These are phyloP conservation scores for Plagodis pulveraria DNA, from an alignment of 2,888 invertebrate genomes.

Conservation along the genomic window DNA sequence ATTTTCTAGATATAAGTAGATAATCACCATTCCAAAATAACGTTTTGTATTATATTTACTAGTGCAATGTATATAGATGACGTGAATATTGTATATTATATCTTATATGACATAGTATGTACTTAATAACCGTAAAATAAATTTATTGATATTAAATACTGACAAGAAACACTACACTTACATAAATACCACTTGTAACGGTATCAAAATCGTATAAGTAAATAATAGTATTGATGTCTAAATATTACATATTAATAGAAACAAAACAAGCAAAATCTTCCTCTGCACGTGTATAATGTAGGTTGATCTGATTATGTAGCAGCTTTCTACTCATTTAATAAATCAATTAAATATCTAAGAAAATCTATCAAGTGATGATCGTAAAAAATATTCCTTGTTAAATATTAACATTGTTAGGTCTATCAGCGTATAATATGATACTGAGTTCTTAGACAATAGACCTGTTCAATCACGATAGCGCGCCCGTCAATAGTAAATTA, in stretches of 20 bases:
- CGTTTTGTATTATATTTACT: constrained; percentile 19
- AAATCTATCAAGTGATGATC: too few relatives aligned
- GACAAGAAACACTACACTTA: background rate
- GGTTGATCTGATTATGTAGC: too few relatives aligned
- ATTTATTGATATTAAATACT: background rate
- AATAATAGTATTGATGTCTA: background rate
- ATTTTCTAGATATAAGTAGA: constrained; percentile 27
- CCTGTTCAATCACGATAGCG: too few relatives aligned
- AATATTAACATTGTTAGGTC: too few relatives aligned
- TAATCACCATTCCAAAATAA: constrained; percentile 37
- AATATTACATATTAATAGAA: background rate
- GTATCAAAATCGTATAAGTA: background rate
- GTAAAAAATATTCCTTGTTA: too few relatives aligned
- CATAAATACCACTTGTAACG: background rate
- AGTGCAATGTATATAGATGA: constrained; percentile 33
- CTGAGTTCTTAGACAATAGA: too few relatives aligned
- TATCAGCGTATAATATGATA: too few relatives aligned
- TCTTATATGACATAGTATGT: constrained; percentile 10
- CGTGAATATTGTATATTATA: constrained; percentile 20
- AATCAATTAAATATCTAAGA: too few relatives aligned
- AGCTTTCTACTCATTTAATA: too few relatives aligned
- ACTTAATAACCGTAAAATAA: constrained; percentile 4
- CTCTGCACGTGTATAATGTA: too few relatives aligned
- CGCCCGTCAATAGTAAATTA: too few relatives aligned
- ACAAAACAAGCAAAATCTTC: background rate